A percentile compares a stretch with the other conserved stretches of the same genome.
phyloP scores from a whole-genome alignment of 2,888 invertebrate species.

The Plebejus argus region DNA sequence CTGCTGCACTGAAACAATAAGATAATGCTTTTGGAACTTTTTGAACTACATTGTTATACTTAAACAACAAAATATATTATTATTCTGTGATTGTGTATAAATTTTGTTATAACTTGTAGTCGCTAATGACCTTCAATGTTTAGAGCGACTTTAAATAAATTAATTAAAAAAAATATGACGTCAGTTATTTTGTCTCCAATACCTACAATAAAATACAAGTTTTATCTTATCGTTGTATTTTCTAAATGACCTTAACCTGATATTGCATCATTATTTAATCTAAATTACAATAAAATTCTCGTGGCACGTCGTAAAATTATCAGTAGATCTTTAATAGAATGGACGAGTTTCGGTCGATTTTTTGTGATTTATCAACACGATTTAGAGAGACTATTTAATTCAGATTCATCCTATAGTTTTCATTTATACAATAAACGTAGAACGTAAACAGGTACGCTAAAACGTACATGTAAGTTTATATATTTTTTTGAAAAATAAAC shows the following conservation, averaged over 20 bases:
- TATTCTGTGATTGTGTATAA: too few relatives aligned
- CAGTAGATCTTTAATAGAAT: too few relatives aligned
- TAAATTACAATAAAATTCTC: constrained; percentile 22
- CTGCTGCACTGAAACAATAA: not conserved
- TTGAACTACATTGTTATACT: not conserved
- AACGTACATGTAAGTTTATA: too few relatives aligned
- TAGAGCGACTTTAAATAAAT: too few relatives aligned
- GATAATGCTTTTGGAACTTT: not conserved
- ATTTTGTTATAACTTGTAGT: too few relatives aligned
- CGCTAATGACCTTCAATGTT: too few relatives aligned
- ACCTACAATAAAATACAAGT: constrained; percentile 32
- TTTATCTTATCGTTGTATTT: constrained; percentile 12
- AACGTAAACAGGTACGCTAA: too few relatives aligned
- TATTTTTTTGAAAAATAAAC: too few relatives aligned
- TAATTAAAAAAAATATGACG: not conserved
- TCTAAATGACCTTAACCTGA: constrained; percentile 6
- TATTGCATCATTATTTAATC: not conserved
- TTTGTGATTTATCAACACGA: not conserved
- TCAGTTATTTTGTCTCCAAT: constrained; percentile 36
- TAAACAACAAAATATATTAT: too few relatives aligned
- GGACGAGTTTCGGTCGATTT: too few relatives aligned
- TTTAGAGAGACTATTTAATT: constrained; percentile 16
- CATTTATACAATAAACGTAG: too few relatives aligned
- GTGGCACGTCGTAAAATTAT: constrained; percentile 8
- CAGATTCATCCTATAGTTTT: too few relatives aligned